Percentiles rank a stretch among this genome's conserved stretches.
Conservation (phyloP, 2,888 invertebrate genomes). For the Apantesis nais region DNA sequence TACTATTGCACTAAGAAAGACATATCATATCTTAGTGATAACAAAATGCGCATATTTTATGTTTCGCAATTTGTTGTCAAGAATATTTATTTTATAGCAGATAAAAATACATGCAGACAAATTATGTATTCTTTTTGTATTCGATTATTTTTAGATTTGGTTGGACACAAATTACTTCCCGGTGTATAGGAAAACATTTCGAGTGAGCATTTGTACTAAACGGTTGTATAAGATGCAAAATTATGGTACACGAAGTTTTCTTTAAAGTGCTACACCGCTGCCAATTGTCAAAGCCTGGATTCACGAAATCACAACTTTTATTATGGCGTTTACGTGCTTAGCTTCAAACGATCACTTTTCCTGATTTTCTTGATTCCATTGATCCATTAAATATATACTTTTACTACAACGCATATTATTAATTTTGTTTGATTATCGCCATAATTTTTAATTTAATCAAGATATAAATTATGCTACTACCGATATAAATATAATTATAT, state of each 20-base stretch:
- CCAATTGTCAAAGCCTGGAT: constrained; percentile 34
- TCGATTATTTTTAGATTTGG: not conserved
- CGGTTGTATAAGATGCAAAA: constrained; percentile 18
- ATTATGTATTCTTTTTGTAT: not conserved
- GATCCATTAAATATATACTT: constrained; percentile 13
- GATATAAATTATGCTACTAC: not conserved
- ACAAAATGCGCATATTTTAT: not conserved
- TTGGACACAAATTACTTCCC: not conserved
- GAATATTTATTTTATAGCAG: not conserved
- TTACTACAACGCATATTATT: not conserved
- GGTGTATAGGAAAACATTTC: not conserved
- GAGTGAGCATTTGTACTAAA: constrained; percentile 31
- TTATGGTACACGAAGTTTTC: constrained; percentile 23
- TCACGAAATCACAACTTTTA: constrained; percentile 50
- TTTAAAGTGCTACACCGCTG: constrained; percentile 39
- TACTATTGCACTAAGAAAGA: not conserved
- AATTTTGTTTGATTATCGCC: not conserved
- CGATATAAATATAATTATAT: not conserved
- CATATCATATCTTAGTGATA: not conserved
- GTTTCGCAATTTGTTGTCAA: constrained; percentile 6
- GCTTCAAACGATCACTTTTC: constrained; percentile 41
- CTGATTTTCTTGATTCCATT: not conserved
- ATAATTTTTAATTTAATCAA: not conserved
- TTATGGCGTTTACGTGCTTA: constrained; percentile 61
- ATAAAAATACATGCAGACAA: not conserved